Percentiles rank a stretch among this genome's conserved stretches.
phyloP scores from a whole-genome alignment of 2,797 vertebrate genomes.

The Siniperca undulata region DNA sequence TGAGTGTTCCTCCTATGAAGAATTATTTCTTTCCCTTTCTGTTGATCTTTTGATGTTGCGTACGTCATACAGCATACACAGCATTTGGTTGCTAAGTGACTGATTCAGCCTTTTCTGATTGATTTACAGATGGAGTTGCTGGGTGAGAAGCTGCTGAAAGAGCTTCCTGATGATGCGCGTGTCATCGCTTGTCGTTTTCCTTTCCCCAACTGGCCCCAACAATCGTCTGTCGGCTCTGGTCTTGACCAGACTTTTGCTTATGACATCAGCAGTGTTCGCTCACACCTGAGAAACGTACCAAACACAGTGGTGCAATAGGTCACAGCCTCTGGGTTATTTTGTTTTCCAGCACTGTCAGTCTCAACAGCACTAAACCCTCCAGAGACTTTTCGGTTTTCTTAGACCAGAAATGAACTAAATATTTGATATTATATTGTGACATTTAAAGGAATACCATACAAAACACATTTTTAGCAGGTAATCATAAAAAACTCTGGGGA shows the following conservation, averaged over 20 bases:
- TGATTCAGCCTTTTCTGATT: conserved; percentile 17
- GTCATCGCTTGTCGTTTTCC: conserved; percentile 84
- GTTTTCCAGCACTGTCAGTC: background rate
- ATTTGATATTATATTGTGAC: background rate
- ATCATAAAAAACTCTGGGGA: background rate
- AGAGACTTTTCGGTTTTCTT: background rate
- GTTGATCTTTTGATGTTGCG: background rate
- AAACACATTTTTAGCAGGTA: background rate
- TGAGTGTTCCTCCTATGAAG: conserved; percentile 60
- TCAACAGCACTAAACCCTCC: conserved; percentile 7
- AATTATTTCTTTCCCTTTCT: background rate
- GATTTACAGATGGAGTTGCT: conserved; percentile 81
- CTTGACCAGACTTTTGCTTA: conserved; percentile 84
- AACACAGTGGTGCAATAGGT: background rate
- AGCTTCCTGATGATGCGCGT: conserved; percentile 78
- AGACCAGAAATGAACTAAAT: conserved; percentile 17
- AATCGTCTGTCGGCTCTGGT: conserved; percentile 71
- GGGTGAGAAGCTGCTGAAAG: conserved; percentile 81
- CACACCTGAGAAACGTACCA: conserved; percentile 34
- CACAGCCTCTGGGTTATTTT: background rate
- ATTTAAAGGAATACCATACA: background rate
- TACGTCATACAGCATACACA: background rate
- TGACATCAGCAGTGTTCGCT: conserved; percentile 74
- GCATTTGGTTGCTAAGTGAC: conserved; percentile 3
- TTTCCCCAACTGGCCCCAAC: conserved; percentile 78